These are phyloP conservation scores for Melanerpes formicivorus DNA, from an alignment of 2,113 vertebrate species.

Conservation along the genomic window DNA sequence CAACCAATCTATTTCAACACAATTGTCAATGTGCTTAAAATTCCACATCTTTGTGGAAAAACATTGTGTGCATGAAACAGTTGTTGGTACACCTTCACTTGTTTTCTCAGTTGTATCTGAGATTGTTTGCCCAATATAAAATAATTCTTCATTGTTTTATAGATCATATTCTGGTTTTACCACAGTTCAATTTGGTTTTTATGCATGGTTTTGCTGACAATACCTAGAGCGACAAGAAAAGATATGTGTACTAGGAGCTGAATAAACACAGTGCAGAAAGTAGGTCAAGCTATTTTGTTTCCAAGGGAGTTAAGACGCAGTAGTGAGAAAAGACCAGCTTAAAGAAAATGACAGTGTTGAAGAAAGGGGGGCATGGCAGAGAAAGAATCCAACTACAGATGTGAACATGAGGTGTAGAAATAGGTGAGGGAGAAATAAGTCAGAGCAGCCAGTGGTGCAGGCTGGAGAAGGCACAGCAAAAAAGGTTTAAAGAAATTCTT, in stretches of 20 bases:
- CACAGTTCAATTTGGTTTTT: neutral
- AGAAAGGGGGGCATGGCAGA: neutral
- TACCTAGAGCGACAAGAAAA: neutral
- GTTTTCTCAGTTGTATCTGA: neutral
- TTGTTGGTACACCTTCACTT: neutral
- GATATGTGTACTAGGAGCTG: neutral
- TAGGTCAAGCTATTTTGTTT: neutral
- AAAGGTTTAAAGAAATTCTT: neutral
- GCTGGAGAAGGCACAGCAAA: neutral
- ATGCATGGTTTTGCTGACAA: neutral
- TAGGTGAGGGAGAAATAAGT: neutral
- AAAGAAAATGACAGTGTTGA: neutral
- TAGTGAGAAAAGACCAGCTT: neutral
- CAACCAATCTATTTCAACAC: neutral
- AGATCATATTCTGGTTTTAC: neutral
- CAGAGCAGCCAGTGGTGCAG: neutral
- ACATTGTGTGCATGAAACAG: neutral
- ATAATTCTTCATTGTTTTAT: neutral
- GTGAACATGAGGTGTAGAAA: neutral
- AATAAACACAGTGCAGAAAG: neutral
- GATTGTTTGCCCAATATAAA: neutral
- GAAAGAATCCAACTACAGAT: neutral
- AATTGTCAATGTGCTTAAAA: neutral
- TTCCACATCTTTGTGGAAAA: neutral
- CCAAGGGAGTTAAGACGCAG: neutral